Evolutionary conservation across 2,113 vertebrate species (phyloP).

Genomic region (Hippocampus zosterae): DNA sequence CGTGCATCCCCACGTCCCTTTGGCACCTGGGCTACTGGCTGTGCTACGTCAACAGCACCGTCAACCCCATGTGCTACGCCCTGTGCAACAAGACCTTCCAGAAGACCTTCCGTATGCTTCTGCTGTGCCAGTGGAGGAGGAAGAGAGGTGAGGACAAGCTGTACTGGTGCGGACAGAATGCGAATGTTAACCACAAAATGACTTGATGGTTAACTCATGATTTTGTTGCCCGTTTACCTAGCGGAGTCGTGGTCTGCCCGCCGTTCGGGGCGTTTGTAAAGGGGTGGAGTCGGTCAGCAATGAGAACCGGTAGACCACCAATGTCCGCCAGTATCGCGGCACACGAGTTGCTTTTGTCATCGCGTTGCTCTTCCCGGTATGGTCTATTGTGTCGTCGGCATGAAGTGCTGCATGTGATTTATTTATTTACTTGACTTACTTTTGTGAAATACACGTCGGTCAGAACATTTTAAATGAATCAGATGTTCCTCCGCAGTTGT

Average conservation of each 20-base stretch:
- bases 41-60: conserved; percentile 97
- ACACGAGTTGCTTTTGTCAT: not conserved
- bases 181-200: conserved; percentile 65
- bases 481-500: not conserved
- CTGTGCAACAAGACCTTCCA: conserved; percentile 98
- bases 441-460: conserved; percentile 16
- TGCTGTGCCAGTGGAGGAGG: conserved; percentile 91
- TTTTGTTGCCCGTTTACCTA: not conserved
- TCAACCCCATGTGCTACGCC: conserved; percentile 99
- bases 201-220: conserved; percentile 26
- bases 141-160: conserved; percentile 81
- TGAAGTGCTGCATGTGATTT: conserved; percentile 41
- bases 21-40: conserved; percentile 99
- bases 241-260: not conserved
- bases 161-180: conserved; percentile 84
- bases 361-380: conserved; percentile 11
- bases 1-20: conserved; percentile 87
- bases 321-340: not conserved
- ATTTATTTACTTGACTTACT: conserved; percentile 7
- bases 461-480: conserved; percentile 16
- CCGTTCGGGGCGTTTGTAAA: not conserved
- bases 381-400: conserved; percentile 19
- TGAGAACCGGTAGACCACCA: not conserved
- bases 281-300: not conserved
- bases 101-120: conserved; percentile 95